These are phyloP conservation scores for Sakesphorus luctuosus DNA, from an alignment of 2,113 vertebrate species.

Conservation along the genomic window DNA sequence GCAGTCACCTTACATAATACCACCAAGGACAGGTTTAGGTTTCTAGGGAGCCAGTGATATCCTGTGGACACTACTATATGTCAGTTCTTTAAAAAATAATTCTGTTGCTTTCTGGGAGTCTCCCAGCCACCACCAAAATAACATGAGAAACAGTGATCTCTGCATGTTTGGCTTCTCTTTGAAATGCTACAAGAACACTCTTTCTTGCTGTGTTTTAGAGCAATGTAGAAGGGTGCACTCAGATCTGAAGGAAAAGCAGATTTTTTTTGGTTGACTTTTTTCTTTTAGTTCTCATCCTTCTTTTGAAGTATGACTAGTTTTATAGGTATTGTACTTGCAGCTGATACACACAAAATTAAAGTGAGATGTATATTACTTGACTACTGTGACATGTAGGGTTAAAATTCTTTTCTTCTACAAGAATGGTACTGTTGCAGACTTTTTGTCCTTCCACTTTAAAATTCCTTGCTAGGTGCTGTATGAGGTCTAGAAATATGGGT, in stretches of 20 bases:
- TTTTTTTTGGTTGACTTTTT: neutral
- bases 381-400: neutral
- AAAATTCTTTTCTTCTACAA: neutral
- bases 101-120: slow-evolving; percentile 17
- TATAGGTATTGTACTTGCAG: slow-evolving; percentile 4
- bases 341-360: slow-evolving; percentile 13
- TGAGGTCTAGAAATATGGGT: neutral
- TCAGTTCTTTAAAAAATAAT: neutral
- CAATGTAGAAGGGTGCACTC: neutral
- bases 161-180: slow-evolving; percentile 21
- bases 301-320: slow-evolving; percentile 30
- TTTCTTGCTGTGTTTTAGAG: slow-evolving; percentile 37
- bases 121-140: neutral
- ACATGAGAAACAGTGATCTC: neutral
- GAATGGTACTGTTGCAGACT: neutral
- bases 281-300: neutral
- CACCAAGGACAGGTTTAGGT: neutral
- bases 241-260: slow-evolving; percentile 35
- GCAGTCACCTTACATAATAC: neutral
- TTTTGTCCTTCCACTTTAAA: neutral
- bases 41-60: slow-evolving; percentile 16
- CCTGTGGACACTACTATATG: neutral
- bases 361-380: neutral
- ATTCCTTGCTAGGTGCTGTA: neutral
- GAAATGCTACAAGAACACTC: slow-evolving; percentile 40